Evolutionary conservation across 2,888 invertebrate genomes (phyloP).

Genomic region (Tipula vernalis): DNA sequence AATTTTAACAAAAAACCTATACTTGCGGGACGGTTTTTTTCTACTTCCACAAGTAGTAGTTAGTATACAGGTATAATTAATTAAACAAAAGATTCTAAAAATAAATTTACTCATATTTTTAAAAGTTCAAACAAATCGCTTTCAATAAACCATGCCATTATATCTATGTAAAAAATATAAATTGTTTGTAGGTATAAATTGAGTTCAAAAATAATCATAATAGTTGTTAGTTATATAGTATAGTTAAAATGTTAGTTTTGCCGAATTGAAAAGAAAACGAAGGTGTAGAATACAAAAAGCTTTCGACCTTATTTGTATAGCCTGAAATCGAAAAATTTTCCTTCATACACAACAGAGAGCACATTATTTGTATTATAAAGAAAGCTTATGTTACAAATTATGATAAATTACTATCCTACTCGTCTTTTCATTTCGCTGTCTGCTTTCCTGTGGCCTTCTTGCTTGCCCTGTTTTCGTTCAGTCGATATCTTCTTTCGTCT

Average conservation of each 20-base stretch:
- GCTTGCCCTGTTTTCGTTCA: not conserved
- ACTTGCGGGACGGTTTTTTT: no score
- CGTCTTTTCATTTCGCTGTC: not conserved
- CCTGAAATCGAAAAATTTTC: not conserved
- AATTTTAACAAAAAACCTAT: no score
- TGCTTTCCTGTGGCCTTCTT: not conserved
- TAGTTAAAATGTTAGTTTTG: not conserved
- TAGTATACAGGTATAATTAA: no score
- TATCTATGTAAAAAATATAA: not conserved
- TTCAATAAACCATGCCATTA: not conserved
- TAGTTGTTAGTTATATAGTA: not conserved
- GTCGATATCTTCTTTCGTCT: not conserved
- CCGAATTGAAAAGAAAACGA: not conserved
- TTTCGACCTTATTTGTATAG: not conserved
- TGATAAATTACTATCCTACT: not conserved
- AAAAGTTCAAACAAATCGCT: not conserved
- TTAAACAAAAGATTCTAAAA: no score
- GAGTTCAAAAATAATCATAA: not conserved
- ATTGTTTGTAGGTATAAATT: not conserved
- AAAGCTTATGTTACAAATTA: not conserved
- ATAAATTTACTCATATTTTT: no score
- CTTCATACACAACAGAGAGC: not conserved
- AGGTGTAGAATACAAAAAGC: not conserved
- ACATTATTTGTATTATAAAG: not conserved
- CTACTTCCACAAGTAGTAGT: no score